Evolutionary conservation across 1,140 invertebrate genomes (phyloP).

Genomic region (Goniozus legneri): DNA sequence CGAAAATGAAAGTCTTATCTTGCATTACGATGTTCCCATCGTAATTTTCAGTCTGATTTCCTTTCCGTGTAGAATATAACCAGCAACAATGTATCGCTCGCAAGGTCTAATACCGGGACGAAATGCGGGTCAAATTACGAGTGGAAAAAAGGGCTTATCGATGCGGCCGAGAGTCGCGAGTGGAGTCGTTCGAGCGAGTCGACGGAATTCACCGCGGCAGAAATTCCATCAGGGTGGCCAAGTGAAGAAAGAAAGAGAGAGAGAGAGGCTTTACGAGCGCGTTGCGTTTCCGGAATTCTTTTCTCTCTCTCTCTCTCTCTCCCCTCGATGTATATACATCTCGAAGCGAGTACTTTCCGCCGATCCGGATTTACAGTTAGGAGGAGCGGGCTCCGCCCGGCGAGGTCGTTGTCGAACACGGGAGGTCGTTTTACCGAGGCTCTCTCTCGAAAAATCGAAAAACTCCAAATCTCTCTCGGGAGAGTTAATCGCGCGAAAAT

Average conservation of each 20-base stretch:
- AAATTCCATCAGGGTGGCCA: no score
- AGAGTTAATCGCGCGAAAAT: constrained; percentile 11
- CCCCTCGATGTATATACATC: constrained; percentile 19
- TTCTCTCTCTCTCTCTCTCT: constrained; percentile 8
- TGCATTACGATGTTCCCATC: no score
- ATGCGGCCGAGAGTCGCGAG: not conserved
- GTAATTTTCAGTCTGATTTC: no score
- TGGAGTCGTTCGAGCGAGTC: not conserved
- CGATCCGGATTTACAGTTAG: constrained; percentile 20
- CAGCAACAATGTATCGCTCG: no score
- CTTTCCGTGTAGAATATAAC: no score
- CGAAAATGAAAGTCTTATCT: no score
- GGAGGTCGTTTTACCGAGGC: no score
- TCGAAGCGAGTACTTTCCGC: not conserved
- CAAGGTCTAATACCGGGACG: no score
- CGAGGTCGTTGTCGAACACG: not conserved
- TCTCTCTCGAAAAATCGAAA: no score
- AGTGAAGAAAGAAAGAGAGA: no score
- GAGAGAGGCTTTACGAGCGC: constrained; percentile 28
- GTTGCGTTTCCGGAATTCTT: constrained; percentile 22
- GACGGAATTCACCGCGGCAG: constrained; percentile 10
- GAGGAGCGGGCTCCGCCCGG: not conserved
- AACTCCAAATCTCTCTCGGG: not conserved
- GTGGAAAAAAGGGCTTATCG: no score
- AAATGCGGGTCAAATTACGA: no score